Evolutionary conservation across 2,888 invertebrate genomes (phyloP).

Genomic region (Coelinius sp.): DNA sequence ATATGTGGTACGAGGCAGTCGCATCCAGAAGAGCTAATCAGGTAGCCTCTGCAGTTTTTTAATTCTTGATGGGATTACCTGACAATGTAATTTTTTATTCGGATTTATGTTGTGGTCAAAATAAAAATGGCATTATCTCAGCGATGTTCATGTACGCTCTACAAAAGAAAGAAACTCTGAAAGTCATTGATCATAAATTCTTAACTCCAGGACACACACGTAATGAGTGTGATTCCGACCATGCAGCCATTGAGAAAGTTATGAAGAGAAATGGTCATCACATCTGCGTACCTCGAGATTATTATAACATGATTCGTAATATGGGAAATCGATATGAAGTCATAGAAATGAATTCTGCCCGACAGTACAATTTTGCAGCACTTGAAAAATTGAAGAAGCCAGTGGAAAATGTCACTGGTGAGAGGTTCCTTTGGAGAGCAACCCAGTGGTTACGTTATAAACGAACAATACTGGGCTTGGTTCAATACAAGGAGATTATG

Average conservation of each 20-base stretch:
- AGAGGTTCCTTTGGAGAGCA: too few species aligned
- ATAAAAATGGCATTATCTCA: not conserved
- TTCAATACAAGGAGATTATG: not conserved
- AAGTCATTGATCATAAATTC: constrained; percentile 28
- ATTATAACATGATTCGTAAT: not conserved
- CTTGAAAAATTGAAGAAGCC: not conserved
- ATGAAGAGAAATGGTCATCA: not conserved
- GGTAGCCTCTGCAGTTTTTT: constrained; percentile 43
- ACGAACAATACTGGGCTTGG: not conserved
- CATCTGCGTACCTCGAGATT: not conserved
- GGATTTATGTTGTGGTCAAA: not conserved
- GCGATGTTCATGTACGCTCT: not conserved
- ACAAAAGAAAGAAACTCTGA: not conserved
- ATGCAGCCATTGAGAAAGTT: not conserved
- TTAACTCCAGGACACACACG: not conserved
- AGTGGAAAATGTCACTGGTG: not conserved
- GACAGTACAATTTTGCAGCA: not conserved
- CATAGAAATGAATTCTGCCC: not conserved
- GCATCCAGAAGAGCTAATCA: constrained; percentile 50
- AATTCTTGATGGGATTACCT: constrained; percentile 31
- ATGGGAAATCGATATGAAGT: not conserved
- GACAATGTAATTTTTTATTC: constrained; percentile 26
- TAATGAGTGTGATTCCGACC: not conserved
- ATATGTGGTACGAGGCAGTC: constrained; percentile 50
- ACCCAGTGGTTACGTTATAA: not conserved